phyloP scores from a whole-genome alignment of 2,113 vertebrate genomes.

The Todiramphus saurophagus region DNA sequence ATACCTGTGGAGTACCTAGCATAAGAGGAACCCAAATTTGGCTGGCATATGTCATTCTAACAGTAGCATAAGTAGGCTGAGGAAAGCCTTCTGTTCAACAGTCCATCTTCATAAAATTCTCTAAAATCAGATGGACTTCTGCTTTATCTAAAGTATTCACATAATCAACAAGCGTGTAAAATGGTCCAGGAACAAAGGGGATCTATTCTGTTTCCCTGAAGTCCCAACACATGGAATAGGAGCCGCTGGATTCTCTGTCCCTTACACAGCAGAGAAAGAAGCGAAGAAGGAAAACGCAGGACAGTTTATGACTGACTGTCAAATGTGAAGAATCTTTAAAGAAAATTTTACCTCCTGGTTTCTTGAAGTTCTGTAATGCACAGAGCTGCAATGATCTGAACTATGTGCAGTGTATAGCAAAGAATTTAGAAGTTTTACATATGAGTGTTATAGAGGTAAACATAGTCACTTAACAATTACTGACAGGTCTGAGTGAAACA shows the following conservation, averaged over 20 bases:
- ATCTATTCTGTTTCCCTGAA: background rate
- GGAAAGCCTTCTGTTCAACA: background rate
- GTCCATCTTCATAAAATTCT: background rate
- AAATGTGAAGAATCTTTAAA: background rate
- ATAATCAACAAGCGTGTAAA: background rate
- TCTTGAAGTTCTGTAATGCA: background rate
- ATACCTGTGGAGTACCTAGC: background rate
- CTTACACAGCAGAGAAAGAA: background rate
- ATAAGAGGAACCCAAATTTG: background rate
- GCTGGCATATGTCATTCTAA: background rate
- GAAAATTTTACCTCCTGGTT: background rate
- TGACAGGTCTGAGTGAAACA: background rate
- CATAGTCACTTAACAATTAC: background rate
- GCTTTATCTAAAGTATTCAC: background rate
- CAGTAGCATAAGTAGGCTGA: background rate
- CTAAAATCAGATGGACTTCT: background rate
- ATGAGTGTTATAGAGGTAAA: background rate
- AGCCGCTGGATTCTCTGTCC: background rate
- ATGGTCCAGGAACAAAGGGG: background rate
- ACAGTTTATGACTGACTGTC: background rate
- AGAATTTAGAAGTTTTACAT: background rate
- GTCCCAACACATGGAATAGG: background rate
- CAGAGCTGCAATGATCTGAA: background rate
- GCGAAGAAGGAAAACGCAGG: background rate
- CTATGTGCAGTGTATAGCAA: accelerated